Evolutionary conservation across 2,888 invertebrate genomes (phyloP), one percentile per base, ranked within the genome.

Genomic region (Drosophila trichaetosa): DNA sequence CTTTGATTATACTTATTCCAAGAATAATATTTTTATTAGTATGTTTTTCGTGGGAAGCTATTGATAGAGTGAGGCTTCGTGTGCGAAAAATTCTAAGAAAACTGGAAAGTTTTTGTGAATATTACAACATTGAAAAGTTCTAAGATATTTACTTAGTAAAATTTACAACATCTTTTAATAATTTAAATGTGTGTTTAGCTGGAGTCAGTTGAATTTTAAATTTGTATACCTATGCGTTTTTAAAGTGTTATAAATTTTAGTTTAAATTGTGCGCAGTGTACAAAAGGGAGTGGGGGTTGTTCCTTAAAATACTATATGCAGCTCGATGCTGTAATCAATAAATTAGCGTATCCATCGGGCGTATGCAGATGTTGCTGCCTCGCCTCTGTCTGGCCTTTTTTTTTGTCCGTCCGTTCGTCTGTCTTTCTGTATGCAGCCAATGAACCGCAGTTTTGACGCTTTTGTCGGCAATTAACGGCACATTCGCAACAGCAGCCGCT

Each of bases 401-500:
- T 29, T 31, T 4, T 24, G 8, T 42, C 24, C 48, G 27, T 42
- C 18, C 34, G 49, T 38, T 34, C n/a, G n/a, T n/a, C n/a, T n/a
- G n/a, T n/a, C n/a, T n/a, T n/a, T n/a, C 34, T 65, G 64, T 77
- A 70, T 66, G 76, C 61, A 88, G 64, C 80, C 90, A 90, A 82
- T 83, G 87, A 88, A 88, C 88, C 85, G 81, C 81, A 83, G 82
- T 83, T 83, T 82, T 66, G 73, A 86, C 83, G 83, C 83, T 77
- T 90, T 83, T 89, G 81, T 82, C 85, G 80, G 82, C 91, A 91
- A 91, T 90, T 90, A 90, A 82, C 82, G 79, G 66, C 80, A 80
- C 79, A 82, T 78, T 78, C 66, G 72, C 68, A 42, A 33, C 78
- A 80, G 71, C 69, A 69, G 64, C 73, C 66, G 61, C 54, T 66